Conservation (phyloP, 2,113 vertebrate genomes). For the Cyanoramphus novaezelandiae region DNA sequence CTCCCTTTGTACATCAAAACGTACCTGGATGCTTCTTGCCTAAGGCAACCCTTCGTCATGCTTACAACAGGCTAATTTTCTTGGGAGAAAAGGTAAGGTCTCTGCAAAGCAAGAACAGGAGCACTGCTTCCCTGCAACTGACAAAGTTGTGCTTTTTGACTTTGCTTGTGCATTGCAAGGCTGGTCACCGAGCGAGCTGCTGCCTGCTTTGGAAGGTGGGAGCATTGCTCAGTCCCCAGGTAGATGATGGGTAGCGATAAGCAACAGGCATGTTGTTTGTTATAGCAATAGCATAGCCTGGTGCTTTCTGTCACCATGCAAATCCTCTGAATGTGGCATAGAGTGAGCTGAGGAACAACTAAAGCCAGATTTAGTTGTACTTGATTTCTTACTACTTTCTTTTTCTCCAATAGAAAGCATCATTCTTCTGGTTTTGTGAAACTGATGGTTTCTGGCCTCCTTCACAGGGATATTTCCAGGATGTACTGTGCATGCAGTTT, state of each 20-base stretch:
- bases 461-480: not conserved
- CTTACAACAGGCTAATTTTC: not conserved
- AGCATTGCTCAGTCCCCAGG: not conserved
- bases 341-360: not conserved
- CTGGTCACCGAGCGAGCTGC: not conserved
- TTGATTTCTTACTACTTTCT: not conserved
- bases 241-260: fast-evolving
- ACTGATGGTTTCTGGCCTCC: not conserved
- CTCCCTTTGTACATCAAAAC: not conserved
- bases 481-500: not conserved
- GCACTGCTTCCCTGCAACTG: not conserved
- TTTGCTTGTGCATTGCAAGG: not conserved
- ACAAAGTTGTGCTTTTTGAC: not conserved
- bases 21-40: not conserved
- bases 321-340: not conserved
- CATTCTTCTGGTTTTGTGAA: not conserved
- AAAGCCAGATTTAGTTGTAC: not conserved
- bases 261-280: fast-evolving
- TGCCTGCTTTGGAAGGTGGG: not conserved
- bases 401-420: not conserved
- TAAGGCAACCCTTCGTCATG: not conserved
- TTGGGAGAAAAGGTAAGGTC: not conserved
- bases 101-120: not conserved
- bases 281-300: not conserved
- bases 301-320: not conserved